Evolutionary conservation across 1,140 invertebrate genomes (phyloP).

Genomic region (Campoletis sonorensis): DNA sequence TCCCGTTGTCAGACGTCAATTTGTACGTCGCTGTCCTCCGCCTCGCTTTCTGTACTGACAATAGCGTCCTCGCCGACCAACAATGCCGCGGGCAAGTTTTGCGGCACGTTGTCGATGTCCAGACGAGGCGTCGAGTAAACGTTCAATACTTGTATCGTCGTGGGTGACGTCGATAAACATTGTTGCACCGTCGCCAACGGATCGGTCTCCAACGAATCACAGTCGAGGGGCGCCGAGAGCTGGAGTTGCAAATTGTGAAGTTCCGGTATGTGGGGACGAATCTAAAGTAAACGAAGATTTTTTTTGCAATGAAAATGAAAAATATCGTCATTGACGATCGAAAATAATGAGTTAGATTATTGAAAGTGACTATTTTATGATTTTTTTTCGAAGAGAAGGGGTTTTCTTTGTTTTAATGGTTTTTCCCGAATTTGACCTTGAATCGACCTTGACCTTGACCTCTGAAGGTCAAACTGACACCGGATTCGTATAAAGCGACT

Average conservation of each 20-base stretch:
- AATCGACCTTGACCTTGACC: too few species aligned
- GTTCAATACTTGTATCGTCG: slow-evolving; percentile 75
- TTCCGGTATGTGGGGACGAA: slow-evolving; percentile 81
- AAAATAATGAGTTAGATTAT: not conserved
- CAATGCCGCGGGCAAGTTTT: slow-evolving; percentile 74
- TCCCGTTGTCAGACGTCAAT: slow-evolving; percentile 74
- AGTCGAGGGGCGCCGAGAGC: slow-evolving; percentile 69
- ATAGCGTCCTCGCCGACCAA: slow-evolving; percentile 75
- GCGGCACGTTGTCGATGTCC: slow-evolving; percentile 74
- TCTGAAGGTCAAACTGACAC: too few species aligned
- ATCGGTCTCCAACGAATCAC: slow-evolving; percentile 68
- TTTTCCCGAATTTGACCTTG: too few species aligned
- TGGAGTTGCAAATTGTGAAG: slow-evolving; percentile 76
- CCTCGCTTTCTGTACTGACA: slow-evolving; percentile 74
- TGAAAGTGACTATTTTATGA: too few species aligned
- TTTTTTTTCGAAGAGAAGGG: too few species aligned
- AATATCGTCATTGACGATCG: too few species aligned
- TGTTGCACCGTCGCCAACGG: slow-evolving; percentile 70
- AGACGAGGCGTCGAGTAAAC: slow-evolving; percentile 73
- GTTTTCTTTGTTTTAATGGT: too few species aligned
- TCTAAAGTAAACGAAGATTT: slow-evolving; percentile 71
- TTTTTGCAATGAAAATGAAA: too few species aligned
- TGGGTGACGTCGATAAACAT: slow-evolving; percentile 72
- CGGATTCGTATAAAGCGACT: too few species aligned
- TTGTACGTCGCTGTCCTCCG: slow-evolving; percentile 75